Percentiles rank a stretch among this genome's conserved stretches.
Evolutionary conservation across 2,888 invertebrate genomes (phyloP).

Genomic region (Phasia obesa): DNA sequence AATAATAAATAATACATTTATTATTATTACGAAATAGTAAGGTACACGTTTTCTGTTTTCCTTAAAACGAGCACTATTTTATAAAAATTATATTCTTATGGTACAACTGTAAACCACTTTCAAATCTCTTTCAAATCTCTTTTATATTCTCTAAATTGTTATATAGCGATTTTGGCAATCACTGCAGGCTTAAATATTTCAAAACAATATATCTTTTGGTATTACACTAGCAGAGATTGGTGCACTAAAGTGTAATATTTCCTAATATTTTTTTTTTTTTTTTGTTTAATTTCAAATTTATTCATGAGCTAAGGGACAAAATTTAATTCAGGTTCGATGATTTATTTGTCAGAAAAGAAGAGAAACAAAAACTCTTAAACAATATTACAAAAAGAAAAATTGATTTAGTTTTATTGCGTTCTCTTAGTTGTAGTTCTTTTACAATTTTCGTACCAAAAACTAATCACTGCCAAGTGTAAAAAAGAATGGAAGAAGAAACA

Average conservation of each 20-base stretch:
- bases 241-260: slow-evolving; percentile 25
- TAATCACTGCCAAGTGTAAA: slow-evolving; percentile 24
- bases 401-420: slow-evolving; percentile 58
- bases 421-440: slow-evolving; percentile 6
- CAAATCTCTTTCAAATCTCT: too few species aligned
- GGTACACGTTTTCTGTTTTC: too few species aligned
- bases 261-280: slow-evolving; percentile 30
- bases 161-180: background rate
- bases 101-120: too few species aligned
- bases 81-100: too few species aligned
- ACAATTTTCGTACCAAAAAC: slow-evolving; percentile 59
- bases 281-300: slow-evolving; percentile 79
- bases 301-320: slow-evolving; percentile 79
- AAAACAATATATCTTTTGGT: background rate
- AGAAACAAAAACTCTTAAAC: background rate
- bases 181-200: background rate
- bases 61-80: too few species aligned
- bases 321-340: slow-evolving; percentile 80
- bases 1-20: too few species aligned
- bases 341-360: slow-evolving; percentile 73
- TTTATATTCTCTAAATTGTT: background rate
- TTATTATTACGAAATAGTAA: too few species aligned
- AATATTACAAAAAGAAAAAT: slow-evolving; percentile 38
- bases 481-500: background rate
- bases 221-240: slow-evolving; percentile 29